phyloP scores from a whole-genome alignment of 2,113 vertebrate species.

The Sigmodon hispidus region DNA sequence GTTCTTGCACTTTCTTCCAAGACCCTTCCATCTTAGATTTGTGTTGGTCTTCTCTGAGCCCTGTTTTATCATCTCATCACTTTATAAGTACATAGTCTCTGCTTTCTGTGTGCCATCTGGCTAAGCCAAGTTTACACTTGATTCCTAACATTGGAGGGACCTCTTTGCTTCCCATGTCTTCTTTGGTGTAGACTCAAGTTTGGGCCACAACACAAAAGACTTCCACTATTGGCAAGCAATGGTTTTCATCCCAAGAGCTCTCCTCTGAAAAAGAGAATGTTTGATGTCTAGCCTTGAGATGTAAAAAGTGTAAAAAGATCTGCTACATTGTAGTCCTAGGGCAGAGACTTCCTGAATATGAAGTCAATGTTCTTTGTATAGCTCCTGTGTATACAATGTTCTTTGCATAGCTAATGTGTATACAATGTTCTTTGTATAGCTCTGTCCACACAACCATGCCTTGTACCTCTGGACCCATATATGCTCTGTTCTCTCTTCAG shows the following conservation, averaged over 20 bases:
- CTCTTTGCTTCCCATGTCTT: background rate
- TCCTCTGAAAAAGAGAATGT: background rate
- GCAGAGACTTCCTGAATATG: background rate
- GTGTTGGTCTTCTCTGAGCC: background rate
- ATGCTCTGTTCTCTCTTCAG: background rate
- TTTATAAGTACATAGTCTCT: background rate
- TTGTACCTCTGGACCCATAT: background rate
- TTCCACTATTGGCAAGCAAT: background rate
- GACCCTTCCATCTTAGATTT: background rate
- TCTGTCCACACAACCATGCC: background rate
- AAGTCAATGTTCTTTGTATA: background rate
- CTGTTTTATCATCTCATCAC: background rate
- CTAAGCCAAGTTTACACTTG: background rate
- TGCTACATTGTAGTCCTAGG: background rate
- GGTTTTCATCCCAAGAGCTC: background rate
- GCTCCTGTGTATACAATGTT: no score
- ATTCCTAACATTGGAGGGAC: background rate
- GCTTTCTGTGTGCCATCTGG: background rate
- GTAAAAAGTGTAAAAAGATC: no score
- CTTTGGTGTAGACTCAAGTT: background rate
- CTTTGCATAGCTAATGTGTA: no score
- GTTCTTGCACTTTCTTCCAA: background rate
- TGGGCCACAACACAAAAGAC: background rate
- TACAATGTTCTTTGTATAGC: no score
- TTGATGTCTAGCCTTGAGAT: background rate